These are phyloP conservation scores for Trissolcus basalis DNA, from an alignment of 1,140 invertebrate genomes.

Conservation along the genomic window DNA sequence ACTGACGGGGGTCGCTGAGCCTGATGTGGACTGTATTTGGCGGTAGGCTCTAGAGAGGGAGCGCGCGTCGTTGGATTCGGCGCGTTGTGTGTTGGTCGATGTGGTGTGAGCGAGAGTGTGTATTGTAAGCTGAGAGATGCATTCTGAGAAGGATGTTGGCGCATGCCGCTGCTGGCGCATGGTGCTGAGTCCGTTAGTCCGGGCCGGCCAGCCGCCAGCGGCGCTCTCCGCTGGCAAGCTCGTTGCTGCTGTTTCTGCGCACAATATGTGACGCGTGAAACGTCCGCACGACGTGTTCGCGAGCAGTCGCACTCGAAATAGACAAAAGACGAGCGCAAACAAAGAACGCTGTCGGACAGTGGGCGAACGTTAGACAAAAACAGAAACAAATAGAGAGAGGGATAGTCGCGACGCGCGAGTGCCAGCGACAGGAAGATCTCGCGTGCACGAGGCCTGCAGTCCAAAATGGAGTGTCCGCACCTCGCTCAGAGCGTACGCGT, in stretches of 20 bases:
- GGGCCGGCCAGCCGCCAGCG: constrained; percentile 51
- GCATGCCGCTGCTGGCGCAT: constrained; percentile 10
- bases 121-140: neutral
- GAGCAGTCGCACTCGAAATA: constrained; percentile 17
- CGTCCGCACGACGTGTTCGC: constrained; percentile 13
- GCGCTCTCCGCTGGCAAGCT: constrained; percentile 38
- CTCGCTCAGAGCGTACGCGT: constrained; percentile 79
- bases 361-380: neutral
- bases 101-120: too few species aligned
- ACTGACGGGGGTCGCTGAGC: too few species aligned
- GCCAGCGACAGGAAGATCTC: constrained; percentile 19
- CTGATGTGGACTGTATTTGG: too few species aligned
- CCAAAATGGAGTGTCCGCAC: constrained; percentile 79
- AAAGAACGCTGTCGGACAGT: constrained; percentile 8
- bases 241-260: constrained; percentile 19
- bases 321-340: constrained; percentile 20
- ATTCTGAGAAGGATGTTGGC: neutral
- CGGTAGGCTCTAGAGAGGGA: too few species aligned
- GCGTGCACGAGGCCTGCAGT: constrained; percentile 59
- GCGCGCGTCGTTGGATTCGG: too few species aligned
- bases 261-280: constrained; percentile 28
- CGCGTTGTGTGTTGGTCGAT: too few species aligned
- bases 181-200: constrained; percentile 43
- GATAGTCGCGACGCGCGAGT: too few species aligned
- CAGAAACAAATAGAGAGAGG: constrained; percentile 9